Base-by-base conservation (phyloP, 2,888 invertebrate species). In the Pachliopta kotzebuea region DNA sequence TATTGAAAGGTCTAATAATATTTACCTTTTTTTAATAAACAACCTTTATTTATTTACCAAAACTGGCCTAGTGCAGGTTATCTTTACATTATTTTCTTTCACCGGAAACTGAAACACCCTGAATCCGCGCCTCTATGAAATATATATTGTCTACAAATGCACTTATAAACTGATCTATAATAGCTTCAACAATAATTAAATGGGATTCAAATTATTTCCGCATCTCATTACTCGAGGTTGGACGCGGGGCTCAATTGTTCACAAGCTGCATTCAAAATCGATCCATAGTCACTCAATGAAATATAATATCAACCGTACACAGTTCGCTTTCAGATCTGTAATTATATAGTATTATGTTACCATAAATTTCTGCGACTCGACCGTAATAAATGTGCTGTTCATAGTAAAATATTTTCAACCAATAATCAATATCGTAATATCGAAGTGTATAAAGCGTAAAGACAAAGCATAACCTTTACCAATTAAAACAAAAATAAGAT, bases 211-310 rank as follows among this genome's bases (percentile, higher is more conserved):
- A 65, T 61, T 65, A 60, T 61, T 31, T 65, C 53, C 60, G 60
- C 60, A 57, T 61, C 65, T 65, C 65, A 65, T 65, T 65, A 65
- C 60, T 56, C 31, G 52, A 56, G 64, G 65, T 56, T 45, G 53
- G 60, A 52, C 56, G 37, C 56, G 37, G 53, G 23, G 60, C 53
- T 52, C 60, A 56, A 60, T 65, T 64, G 64, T 64, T 53, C 56
- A 56, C 65, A 45, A 56, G 45, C 53, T 60, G 56, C 56, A 57
- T 56, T 42, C 52, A 60, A 65, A 65, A 61, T 57, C 31, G 56
- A 53, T 61, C 18, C 26, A 24, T 18, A 42, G 21, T 17, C 8
- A 60, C 53, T 57, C 53, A 52, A 53, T 65, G 56, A 56, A 60
- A 57, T 60, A 61, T 65, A 57, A 56, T 56, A 52, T 23, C 20